These are phyloP conservation scores for Bhutanitis thaidina DNA, from an alignment of 2,888 invertebrate genomes.

Conservation along the genomic window DNA sequence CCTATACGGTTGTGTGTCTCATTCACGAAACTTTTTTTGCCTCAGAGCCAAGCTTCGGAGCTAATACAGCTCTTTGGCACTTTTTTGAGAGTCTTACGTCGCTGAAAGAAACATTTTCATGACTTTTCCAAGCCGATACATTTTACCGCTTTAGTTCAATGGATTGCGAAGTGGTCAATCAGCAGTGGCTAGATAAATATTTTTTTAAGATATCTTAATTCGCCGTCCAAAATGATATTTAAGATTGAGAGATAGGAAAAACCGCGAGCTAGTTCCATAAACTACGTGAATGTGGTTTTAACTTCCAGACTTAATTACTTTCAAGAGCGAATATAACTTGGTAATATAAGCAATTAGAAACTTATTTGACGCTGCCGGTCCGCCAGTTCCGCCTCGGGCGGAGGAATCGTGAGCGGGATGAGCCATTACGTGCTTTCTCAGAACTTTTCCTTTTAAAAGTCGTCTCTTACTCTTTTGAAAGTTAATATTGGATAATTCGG, in stretches of 20 bases:
- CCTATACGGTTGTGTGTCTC: constrained; percentile 25
- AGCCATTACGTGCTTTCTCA: constrained; percentile 75
- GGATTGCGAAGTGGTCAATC: constrained; percentile 48
- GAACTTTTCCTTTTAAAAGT: constrained; percentile 79
- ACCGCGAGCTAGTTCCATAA: constrained; percentile 43
- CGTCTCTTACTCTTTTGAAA: constrained; percentile 75
- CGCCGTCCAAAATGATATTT: constrained; percentile 32
- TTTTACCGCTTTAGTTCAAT: constrained; percentile 57
- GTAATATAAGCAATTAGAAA: constrained; percentile 80
- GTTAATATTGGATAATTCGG: constrained; percentile 76
- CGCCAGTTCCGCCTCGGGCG: constrained; percentile 72
- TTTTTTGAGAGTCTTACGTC: constrained; percentile 54
- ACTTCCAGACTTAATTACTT: constrained; percentile 74
- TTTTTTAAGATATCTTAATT: constrained; percentile 31
- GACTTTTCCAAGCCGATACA: constrained; percentile 59
- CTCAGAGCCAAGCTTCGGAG: constrained; percentile 37
- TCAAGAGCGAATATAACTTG: constrained; percentile 75
- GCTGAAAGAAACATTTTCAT: constrained; percentile 57
- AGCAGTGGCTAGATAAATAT: constrained; percentile 47
- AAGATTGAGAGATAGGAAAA: constrained; percentile 32
- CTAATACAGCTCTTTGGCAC: constrained; percentile 51
- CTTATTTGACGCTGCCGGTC: constrained; percentile 78
- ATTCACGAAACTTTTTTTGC: constrained; percentile 50
- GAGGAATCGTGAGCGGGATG: constrained; percentile 74
- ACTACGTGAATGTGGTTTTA: constrained; percentile 66